A percentile compares a stretch with the other conserved stretches of the same genome.
Conservation (phyloP, 2,797 vertebrate species). For the Acanthopagrus latus region DNA sequence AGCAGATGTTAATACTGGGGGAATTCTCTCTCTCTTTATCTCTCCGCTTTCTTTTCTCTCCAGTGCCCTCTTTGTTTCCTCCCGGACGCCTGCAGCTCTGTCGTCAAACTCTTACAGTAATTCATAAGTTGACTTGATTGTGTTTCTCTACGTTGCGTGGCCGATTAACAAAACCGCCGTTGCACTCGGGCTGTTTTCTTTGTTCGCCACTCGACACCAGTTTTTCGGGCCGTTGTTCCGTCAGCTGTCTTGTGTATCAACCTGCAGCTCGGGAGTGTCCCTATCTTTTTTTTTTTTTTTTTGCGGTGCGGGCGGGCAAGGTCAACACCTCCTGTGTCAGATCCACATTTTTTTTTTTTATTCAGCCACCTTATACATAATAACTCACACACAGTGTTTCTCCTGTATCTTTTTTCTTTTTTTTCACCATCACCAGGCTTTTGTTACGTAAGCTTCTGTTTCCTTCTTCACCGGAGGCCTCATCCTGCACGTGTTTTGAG, state of each 20-base stretch:
- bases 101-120: conserved; percentile 32
- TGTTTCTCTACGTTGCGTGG: conserved; percentile 10
- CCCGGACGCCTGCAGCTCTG: conserved; percentile 23
- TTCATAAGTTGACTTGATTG: conserved; percentile 33
- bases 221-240: conserved; percentile 24
- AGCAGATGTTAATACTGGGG: conserved; percentile 71
- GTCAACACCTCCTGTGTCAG: conserved; percentile 39
- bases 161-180: conserved; percentile 10
- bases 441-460: conserved; percentile 16
- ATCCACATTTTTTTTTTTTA: conserved; percentile 7
- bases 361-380: conserved; percentile 1
- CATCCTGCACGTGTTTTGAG: conserved; percentile 4
- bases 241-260: conserved; percentile 44
- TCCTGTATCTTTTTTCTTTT: neutral
- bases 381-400: conserved; percentile 8
- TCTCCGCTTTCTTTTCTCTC: conserved; percentile 44
- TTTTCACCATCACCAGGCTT: neutral
- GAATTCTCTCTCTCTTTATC: conserved; percentile 36
- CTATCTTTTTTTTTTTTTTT: conserved; percentile 15
- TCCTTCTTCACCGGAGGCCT: neutral
- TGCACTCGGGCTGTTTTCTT: conserved; percentile 21
- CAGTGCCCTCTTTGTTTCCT: conserved; percentile 55
- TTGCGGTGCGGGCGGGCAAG: conserved; percentile 20
- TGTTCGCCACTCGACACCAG: conserved; percentile 43
- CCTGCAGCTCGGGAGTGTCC: conserved; percentile 41